Evolutionary conservation across 2,797 vertebrate species (phyloP), one percentile per base, ranked within the genome.

Genomic region (Microchirus variegatus): DNA sequence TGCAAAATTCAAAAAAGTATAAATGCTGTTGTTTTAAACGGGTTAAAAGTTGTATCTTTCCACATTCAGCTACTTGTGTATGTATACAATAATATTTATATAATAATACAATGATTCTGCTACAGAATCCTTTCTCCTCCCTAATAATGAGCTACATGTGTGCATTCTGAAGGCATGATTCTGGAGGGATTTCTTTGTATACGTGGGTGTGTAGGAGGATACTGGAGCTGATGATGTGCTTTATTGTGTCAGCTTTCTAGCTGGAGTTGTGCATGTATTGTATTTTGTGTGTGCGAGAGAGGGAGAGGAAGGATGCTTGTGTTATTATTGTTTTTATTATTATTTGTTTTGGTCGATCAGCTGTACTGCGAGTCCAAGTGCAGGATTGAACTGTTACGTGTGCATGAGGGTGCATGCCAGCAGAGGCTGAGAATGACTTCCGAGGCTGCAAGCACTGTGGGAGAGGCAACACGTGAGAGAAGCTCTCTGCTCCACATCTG

Each of bases 391-490:
- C 48, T 6, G 3, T 15, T 42, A 31, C 48, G 45, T 45, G 26
- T 51, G 31, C 40, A 19, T 50, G 58, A 18, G 42, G 5, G 53
- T 18, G 47, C 26, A n/a, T 60, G 56, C 51, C 62, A 65, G 62
- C 17, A 49, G 55, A 50, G 58, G 49, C 26, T 65, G 58, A 42
- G 42, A 3, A 47, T 60, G 79, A 77, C 42, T 45, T 77, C 41
- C 49, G 47, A 63, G 59, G 40, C 31, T 45, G 63, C 18, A 17
- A 12, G 67, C 41, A 48, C 13, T 63, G 65, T 45, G 70, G 60
- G 55, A 67, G 61, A 54, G 61, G 67, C 51, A 51, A 76, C 79
- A 76, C 52, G 63, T 81, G 77, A 83, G 67, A 75, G 67, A 64
- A 65, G 57, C 60, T 71, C 73, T 63, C 60, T 49, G 54, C 65